Evolutionary conservation across 2,797 vertebrate genomes (phyloP), one percentile per base, ranked within the genome.

Genomic region (Alosa sapidissima): DNA sequence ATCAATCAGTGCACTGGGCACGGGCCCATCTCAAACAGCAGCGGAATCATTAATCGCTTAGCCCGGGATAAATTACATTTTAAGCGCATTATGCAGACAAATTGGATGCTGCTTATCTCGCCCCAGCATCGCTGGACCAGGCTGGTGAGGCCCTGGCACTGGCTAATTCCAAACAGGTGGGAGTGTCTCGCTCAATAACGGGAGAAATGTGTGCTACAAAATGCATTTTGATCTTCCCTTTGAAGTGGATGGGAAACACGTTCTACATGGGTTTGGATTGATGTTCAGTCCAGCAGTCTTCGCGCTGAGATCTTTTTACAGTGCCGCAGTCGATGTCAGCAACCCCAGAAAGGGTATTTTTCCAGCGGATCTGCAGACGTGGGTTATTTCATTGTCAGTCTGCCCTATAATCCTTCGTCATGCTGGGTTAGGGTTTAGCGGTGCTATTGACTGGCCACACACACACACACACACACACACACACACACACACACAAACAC

Each of bases 41-140:
- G 88, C 83, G 83, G 85, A 89, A 87, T 91, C 86, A 84, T 91
- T 92, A 88, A 87, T 86, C 86, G 88, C 87, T 83, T 88, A 86
- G 62, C 81, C 75, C 75, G 10, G 85, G 83, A 91, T 86, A 85
- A 91, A 93, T 82, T 81, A 82, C 81, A 58, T 55, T 86, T 87
- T 90, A 91, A 88, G 28, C 87, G 83, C 85, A 87, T 82, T 81
- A 85, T 41, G 81, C 83, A 92, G 91, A 91, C 87, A 90, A 88
- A 92, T 88, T 86, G 88, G 85, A 89, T 78, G 54, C 65, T 13
- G 83, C 83, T 89, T 88, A 90, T 87, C 86, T 87, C 88, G 62
- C 83, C 62, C 62, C 52, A 86, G 88, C 65, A 90, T 88, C 84
- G 72, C 83, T 52, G 72, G 82, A 65, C 65, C 75, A 60, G 65